phyloP scores from a whole-genome alignment of 2,888 invertebrate species.

The Leucophenga maculata region DNA sequence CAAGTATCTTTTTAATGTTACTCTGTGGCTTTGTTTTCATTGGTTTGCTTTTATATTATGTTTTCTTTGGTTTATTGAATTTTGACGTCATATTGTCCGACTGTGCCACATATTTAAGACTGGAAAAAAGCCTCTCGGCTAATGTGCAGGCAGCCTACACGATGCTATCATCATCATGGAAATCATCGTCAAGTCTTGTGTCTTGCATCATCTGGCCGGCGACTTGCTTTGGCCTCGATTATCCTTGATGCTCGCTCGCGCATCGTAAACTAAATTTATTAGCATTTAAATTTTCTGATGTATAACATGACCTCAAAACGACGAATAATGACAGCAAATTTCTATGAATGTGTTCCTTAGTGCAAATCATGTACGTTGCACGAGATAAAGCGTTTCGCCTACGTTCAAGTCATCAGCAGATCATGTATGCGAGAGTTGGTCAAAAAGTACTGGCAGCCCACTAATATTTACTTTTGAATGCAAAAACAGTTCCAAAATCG shows the following conservation, averaged over 20 bases:
- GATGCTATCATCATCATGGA: slow-evolving; percentile 13
- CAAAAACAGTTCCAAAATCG: too few relatives aligned
- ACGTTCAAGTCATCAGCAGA: too few relatives aligned
- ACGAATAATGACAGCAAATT: too few relatives aligned
- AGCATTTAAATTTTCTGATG: slow-evolving; percentile 52
- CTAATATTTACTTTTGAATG: too few relatives aligned
- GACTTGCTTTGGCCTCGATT: not conserved
- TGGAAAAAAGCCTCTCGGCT: too few relatives aligned
- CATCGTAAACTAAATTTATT: slow-evolving; percentile 52
- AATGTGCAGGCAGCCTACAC: not conserved
- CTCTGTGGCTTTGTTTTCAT: not conserved
- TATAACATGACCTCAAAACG: not conserved
- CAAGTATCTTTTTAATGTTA: slow-evolving; percentile 12
- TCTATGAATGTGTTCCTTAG: slow-evolving; percentile 12
- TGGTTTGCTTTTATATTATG: not conserved
- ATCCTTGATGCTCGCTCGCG: not conserved
- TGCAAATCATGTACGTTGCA: slow-evolving; percentile 23
- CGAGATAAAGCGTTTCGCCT: slow-evolving; percentile 33
- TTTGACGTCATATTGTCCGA: not conserved
- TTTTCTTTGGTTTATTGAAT: slow-evolving; percentile 17
- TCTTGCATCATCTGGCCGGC: slow-evolving; percentile 25
- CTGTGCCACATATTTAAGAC: too few relatives aligned
- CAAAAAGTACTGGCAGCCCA: too few relatives aligned
- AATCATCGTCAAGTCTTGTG: slow-evolving; percentile 23
- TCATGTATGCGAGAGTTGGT: too few relatives aligned